phyloP scores from a whole-genome alignment of 2,797 vertebrate genomes.

The Muraenolepis orangiensis region DNA sequence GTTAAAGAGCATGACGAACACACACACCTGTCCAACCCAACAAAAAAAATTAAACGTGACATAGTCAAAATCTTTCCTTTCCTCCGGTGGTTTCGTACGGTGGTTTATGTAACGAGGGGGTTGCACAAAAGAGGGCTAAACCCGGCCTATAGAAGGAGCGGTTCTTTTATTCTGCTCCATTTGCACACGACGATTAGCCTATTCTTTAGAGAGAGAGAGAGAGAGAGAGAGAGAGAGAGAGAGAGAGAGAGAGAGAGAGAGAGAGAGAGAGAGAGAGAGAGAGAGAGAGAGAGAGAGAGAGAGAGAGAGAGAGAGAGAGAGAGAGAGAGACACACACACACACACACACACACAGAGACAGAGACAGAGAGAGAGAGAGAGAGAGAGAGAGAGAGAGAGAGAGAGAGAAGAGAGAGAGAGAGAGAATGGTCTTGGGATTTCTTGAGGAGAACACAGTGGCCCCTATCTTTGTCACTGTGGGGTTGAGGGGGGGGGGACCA shows the following conservation, averaged over 20 bases:
- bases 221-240: neutral
- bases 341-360: too few relatives aligned
- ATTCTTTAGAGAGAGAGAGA: neutral
- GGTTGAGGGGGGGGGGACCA: neutral
- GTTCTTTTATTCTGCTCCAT: neutral
- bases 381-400: neutral
- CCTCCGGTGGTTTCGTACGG: neutral
- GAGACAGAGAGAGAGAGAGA: too few relatives aligned
- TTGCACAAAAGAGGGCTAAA: neutral
- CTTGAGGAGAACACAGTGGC: neutral
- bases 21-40: neutral
- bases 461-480: neutral
- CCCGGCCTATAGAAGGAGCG: too few relatives aligned
- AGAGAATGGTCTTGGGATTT: neutral
- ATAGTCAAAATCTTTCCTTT: neutral
- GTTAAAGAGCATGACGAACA: neutral
- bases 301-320: too few relatives aligned
- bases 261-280: too few relatives aligned
- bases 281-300: too few relatives aligned
- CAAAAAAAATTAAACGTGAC: neutral
- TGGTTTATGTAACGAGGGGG: neutral
- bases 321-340: too few relatives aligned
- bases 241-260: neutral
- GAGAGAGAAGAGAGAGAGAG: neutral
- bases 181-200: neutral